These are phyloP conservation scores for Xiphydria camelus DNA, from an alignment of 2,888 invertebrate genomes.

Conservation along the genomic window DNA sequence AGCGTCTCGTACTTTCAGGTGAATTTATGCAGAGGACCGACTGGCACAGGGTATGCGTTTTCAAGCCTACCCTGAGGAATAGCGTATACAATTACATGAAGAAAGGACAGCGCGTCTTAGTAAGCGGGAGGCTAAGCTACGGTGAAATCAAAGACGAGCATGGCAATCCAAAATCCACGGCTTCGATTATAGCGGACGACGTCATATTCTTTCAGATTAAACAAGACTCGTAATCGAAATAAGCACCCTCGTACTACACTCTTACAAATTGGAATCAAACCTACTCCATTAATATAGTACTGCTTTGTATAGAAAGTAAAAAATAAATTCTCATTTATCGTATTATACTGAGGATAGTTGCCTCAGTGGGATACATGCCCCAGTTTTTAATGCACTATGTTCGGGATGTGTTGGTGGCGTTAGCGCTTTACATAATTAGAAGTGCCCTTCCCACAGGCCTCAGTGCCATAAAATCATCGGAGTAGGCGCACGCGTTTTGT, in stretches of 20 bases:
- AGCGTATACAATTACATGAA: conserved; percentile 76
- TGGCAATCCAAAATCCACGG: conserved; percentile 72
- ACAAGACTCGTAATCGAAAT: conserved; percentile 23
- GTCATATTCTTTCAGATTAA: conserved; percentile 84
- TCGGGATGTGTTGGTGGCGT: too few species aligned
- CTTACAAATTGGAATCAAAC: not conserved
- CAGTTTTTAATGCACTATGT: too few species aligned
- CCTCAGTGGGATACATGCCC: too few species aligned
- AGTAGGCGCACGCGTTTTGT: too few species aligned
- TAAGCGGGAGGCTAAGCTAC: conserved; percentile 82
- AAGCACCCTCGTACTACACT: too few species aligned
- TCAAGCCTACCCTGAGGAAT: conserved; percentile 81
- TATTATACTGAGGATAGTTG: too few species aligned
- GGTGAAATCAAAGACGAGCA: conserved; percentile 81
- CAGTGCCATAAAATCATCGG: too few species aligned
- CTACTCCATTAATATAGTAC: too few species aligned
- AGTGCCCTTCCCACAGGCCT: too few species aligned
- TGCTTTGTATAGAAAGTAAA: too few species aligned
- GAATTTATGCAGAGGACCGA: conserved; percentile 85
- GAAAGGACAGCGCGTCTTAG: conserved; percentile 84
- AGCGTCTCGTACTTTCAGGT: conserved; percentile 65
- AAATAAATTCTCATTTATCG: too few species aligned
- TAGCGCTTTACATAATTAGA: too few species aligned
- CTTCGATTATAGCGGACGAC: conserved; percentile 85
- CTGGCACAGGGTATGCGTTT: conserved; percentile 89